Percentiles rank a stretch among this genome's conserved stretches.
Evolutionary conservation across 2,888 invertebrate species (phyloP).

Genomic region (Fissipunctia ypsillon): DNA sequence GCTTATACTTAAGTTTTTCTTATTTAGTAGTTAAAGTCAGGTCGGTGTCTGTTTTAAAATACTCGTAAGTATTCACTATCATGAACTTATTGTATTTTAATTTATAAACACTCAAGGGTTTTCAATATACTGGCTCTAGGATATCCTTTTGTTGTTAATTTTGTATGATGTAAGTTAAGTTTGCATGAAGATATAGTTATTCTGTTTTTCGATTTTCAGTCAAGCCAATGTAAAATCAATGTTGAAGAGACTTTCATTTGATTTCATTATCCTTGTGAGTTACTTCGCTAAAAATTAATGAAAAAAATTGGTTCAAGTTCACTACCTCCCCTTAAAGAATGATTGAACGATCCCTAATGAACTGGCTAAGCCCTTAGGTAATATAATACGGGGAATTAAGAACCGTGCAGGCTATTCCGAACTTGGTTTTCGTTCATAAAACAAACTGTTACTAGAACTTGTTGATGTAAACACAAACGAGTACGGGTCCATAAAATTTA

Average conservation of each 20-base stretch:
- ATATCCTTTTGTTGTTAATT: not conserved
- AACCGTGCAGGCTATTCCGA: slow-evolving; percentile 69
- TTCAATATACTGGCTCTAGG: not conserved
- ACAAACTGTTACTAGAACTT: not conserved
- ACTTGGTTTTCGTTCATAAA: slow-evolving; percentile 12
- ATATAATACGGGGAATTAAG: slow-evolving; percentile 78
- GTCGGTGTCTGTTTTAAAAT: slow-evolving; percentile 24
- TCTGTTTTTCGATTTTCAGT: not conserved
- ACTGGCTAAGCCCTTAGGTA: slow-evolving; percentile 83
- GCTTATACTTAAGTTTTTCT: slow-evolving; percentile 26
- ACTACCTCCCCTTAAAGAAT: slow-evolving; percentile 77
- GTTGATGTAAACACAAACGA: slow-evolving; percentile 1
- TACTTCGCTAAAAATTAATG: slow-evolving; percentile 41
- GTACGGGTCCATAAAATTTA: not conserved
- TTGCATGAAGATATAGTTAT: not conserved
- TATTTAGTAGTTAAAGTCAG: slow-evolving; percentile 28
- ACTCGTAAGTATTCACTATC: slow-evolving; percentile 13
- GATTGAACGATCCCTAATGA: slow-evolving; percentile 86
- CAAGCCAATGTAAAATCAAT: slow-evolving; percentile 9
- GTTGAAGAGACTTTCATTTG: slow-evolving; percentile 23
- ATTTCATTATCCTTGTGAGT: slow-evolving; percentile 34
- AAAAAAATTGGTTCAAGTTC: slow-evolving; percentile 55
- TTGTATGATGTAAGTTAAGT: too few relatives aligned
- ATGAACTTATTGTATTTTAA: too few relatives aligned
- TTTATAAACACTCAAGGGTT: not conserved